phyloP scores from a whole-genome alignment of 2,888 invertebrate species.

The Colletes collaris region DNA sequence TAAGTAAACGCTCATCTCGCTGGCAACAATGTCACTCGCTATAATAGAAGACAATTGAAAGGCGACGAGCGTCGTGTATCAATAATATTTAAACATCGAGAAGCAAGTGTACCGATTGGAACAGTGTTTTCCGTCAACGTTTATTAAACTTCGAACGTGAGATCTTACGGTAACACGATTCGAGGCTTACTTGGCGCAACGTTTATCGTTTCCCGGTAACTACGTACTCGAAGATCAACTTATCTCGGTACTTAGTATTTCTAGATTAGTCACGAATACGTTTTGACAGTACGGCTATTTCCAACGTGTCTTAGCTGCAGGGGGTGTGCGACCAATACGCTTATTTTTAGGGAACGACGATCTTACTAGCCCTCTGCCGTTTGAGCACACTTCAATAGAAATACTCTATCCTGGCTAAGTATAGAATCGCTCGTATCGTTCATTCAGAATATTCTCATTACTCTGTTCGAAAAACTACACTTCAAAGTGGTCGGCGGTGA shows the following conservation, averaged over 20 bases:
- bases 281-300: constrained; percentile 63
- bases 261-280: constrained; percentile 54
- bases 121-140: background rate
- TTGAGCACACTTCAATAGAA: constrained; percentile 39
- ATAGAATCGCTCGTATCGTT: constrained; percentile 12
- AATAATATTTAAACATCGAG: constrained; percentile 33
- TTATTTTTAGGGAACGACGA: constrained; percentile 76
- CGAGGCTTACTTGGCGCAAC: background rate
- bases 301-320: constrained; percentile 47
- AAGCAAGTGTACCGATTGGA: background rate
- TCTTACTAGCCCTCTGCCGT: constrained; percentile 75
- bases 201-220: constrained; percentile 33
- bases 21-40: background rate
- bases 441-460: background rate
- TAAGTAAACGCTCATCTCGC: background rate
- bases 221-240: constrained; percentile 11
- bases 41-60: constrained; percentile 29
- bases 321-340: constrained; percentile 58
- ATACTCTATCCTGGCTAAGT: constrained; percentile 15
- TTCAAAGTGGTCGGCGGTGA: no score
- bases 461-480: no score
- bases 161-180: constrained; percentile 20
- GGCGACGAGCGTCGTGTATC: constrained; percentile 5
- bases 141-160: background rate
- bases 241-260: constrained; percentile 35